Evolutionary conservation across 1,140 invertebrate genomes (phyloP).

Genomic region (Pectinophora gossypiella): DNA sequence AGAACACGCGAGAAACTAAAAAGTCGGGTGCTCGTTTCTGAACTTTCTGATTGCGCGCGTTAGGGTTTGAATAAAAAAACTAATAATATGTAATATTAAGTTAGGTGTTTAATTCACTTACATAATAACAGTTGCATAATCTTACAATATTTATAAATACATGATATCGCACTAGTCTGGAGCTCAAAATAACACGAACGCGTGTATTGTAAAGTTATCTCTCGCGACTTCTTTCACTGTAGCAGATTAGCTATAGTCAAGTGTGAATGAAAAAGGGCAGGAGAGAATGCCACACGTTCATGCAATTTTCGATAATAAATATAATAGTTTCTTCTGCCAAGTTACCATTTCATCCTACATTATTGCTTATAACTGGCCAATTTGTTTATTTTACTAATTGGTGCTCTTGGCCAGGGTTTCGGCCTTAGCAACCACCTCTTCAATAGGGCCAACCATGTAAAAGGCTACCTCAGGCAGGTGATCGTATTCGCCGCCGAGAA

Average conservation of each 20-base stretch:
- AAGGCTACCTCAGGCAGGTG: constrained; percentile 98
- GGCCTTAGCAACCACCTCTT: constrained; percentile 96
- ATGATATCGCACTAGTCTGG: constrained; percentile 1
- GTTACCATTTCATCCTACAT: constrained; percentile 77
- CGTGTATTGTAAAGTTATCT: not conserved
- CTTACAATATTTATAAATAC: constrained; percentile 1
- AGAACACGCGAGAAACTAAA: too few species aligned
- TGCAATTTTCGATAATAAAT: not conserved
- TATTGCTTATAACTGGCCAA: constrained; percentile 60
- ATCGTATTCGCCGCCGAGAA: constrained; percentile 93
- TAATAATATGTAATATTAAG: too few species aligned
- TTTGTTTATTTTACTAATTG: constrained; percentile 52
- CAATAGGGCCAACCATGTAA: constrained; percentile 99
- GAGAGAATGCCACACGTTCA: not conserved
- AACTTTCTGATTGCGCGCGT: too few species aligned
- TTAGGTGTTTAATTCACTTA: too few species aligned
- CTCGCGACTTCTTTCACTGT: not conserved
- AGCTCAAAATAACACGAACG: not conserved
- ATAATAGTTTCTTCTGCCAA: constrained; percentile 58
- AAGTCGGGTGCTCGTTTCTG: too few species aligned
- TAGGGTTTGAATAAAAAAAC: too few species aligned
- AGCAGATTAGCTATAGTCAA: not conserved
- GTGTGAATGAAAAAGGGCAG: not conserved
- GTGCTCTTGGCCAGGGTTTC: constrained; percentile 84
- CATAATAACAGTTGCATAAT: constrained; percentile 2